phyloP scores from a whole-genome alignment of 2,888 invertebrate genomes.

The Lepidocyrtoides sp. region DNA sequence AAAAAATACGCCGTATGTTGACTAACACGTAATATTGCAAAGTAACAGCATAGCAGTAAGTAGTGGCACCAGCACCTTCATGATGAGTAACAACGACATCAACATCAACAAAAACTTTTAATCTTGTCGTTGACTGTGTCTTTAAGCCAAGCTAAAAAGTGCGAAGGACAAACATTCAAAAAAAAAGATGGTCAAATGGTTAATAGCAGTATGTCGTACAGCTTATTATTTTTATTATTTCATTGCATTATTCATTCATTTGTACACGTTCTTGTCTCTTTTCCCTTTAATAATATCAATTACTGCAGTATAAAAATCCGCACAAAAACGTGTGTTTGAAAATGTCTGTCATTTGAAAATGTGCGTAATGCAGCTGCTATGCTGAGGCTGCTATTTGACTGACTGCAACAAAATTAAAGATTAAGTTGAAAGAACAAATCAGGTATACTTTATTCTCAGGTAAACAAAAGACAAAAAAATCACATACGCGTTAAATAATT shows the following conservation, averaged over 20 bases:
- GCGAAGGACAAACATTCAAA: constrained; percentile 60
- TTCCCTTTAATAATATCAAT: constrained; percentile 8
- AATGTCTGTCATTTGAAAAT: neutral
- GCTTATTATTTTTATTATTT: neutral
- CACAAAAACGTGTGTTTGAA: neutral
- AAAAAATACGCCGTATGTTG: neutral
- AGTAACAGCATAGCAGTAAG: too few species aligned
- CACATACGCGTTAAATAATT: too few species aligned
- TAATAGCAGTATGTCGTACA: neutral
- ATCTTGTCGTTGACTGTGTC: constrained; percentile 37
- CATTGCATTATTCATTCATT: neutral
- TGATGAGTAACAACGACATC: neutral
- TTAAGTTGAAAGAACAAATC: constrained; percentile 20
- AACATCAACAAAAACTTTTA: constrained; percentile 37
- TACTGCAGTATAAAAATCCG: neutral
- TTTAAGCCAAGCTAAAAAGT: constrained; percentile 60
- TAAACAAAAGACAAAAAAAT: too few species aligned
- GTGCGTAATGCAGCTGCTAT: constrained; percentile 70
- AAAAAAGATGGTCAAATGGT: constrained; percentile 33
- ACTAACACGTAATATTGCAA: constrained; percentile 14
- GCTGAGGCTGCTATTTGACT: too few species aligned
- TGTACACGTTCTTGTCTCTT: constrained; percentile 13
- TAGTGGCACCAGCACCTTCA: neutral
- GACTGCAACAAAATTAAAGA: constrained; percentile 1
- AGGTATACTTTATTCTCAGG: neutral